These are phyloP conservation scores for Notoglanidium macrostoma DNA, from an alignment of 2,797 vertebrate species.

Conservation along the genomic window DNA sequence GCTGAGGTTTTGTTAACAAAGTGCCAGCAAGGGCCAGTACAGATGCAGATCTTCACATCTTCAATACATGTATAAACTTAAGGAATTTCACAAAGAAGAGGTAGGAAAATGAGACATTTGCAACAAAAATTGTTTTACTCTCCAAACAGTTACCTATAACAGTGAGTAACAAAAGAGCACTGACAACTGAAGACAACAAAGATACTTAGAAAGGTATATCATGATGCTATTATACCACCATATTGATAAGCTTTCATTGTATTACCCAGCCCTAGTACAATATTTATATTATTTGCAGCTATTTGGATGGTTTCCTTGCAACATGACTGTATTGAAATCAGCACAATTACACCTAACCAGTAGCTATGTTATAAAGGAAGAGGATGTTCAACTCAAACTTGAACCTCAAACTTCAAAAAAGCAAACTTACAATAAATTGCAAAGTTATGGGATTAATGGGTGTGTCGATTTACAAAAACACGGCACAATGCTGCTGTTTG, in stretches of 20 bases:
- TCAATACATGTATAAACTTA: background rate
- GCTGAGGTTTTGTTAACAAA: background rate
- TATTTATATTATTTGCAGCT: background rate
- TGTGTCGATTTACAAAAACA: background rate
- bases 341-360: background rate
- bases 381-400: background rate
- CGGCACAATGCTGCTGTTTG: constrained; percentile 20
- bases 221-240: background rate
- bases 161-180: background rate
- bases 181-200: background rate
- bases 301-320: background rate
- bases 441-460: constrained; percentile 12
- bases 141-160: background rate
- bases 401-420: background rate
- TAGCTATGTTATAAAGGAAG: background rate
- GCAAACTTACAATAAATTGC: background rate
- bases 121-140: background rate
- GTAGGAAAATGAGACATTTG: background rate
- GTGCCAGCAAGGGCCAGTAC: background rate
- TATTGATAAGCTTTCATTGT: background rate
- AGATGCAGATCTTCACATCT: background rate
- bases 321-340: background rate
- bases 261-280: background rate
- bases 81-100: background rate
- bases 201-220: background rate